Evolutionary conservation across 1,140 invertebrate genomes (phyloP).

Genomic region (Neodiprion fabricii): DNA sequence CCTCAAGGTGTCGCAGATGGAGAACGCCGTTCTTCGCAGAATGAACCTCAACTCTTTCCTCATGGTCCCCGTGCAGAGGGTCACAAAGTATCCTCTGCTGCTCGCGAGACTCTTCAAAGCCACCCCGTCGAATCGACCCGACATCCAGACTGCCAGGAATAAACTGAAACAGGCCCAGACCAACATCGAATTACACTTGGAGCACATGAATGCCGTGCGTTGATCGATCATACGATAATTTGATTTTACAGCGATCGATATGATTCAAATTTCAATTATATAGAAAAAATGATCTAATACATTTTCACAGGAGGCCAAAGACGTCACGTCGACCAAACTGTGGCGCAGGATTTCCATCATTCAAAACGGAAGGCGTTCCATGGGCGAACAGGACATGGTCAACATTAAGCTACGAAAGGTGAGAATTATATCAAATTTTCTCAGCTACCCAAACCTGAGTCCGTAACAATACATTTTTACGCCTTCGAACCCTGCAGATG

Average conservation of each 20-base stretch:
- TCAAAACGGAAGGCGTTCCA: conserved; percentile 71
- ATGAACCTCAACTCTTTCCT: conserved; percentile 98
- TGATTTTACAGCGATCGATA: conserved; percentile 15
- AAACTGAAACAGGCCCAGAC: conserved; percentile 84
- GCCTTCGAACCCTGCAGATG: conserved; percentile 64
- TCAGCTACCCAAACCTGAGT: neutral
- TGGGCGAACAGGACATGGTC: conserved; percentile 81
- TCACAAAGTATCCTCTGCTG: conserved; percentile 92
- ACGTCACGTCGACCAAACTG: conserved; percentile 83
- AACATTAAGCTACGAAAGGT: conserved; percentile 86
- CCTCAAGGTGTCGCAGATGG: conserved; percentile 94
- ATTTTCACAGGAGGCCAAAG: conserved; percentile 76
- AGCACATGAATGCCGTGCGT: conserved; percentile 88
- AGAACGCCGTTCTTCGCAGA: conserved; percentile 88
- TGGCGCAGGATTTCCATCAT: conserved; percentile 89
- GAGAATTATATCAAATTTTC: conserved; percentile 19
- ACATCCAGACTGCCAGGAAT: conserved; percentile 77
- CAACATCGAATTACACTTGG: conserved; percentile 91
- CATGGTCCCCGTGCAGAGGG: conserved; percentile 91
- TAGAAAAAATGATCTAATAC: neutral
- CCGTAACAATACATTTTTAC: neutral
- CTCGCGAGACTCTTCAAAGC: conserved; percentile 89
- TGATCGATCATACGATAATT: neutral
- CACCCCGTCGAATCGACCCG: conserved; percentile 69
- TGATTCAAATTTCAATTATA: conserved; percentile 16